Evolutionary conservation across 2,113 vertebrate genomes (phyloP), one percentile per base, ranked within the genome.

Genomic region (Dicrurus megarhynchus): DNA sequence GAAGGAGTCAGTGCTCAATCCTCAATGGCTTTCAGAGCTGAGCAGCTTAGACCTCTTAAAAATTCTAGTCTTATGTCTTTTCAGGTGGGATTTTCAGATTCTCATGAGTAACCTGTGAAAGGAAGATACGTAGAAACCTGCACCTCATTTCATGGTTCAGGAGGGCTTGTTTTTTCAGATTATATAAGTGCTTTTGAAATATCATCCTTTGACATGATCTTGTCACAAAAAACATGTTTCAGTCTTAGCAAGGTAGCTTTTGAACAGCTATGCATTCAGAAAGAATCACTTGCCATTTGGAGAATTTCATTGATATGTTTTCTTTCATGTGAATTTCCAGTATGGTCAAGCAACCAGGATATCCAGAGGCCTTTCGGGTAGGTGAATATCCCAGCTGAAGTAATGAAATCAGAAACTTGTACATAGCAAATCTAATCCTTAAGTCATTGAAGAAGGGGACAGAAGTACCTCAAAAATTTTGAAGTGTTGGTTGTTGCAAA

Each of bases 131-230:
- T 90, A 80, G 75, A 94, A 90, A 80, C 55, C 71, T 85, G 64
- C 63, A 77, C 92, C n/a, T 90, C 59, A 74, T 94, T 96, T 88
- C 79, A 39, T 88, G 68, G 52, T 88, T 96, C 95, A 93, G 52
- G 56, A 84, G 79, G 83, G 41, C 90, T 96, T 95, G 52, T 52
- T 77, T 87, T 88, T 93, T 85, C 42, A 87, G 84, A 47, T 94
- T 93, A 81, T 77, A 14, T 84, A 93, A 86, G 73, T 94, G 79
- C 71, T 96, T 96, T 96, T 95, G 90, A 96, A 96, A 96, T 91
- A 67, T 85, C 52, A 70, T 90, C 63, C 67, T 95, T 95, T 93
- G 79, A 90, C 64, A 52, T 80, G 79, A 93, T 91, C 90, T 93
- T 94, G 37, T 96, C 44, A 2, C 64, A 92, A 75, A 84, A 89